These are phyloP conservation scores for Ciona savignyi DNA, from an alignment of 23 tunicate genomes.

Conservation along the genomic window DNA sequence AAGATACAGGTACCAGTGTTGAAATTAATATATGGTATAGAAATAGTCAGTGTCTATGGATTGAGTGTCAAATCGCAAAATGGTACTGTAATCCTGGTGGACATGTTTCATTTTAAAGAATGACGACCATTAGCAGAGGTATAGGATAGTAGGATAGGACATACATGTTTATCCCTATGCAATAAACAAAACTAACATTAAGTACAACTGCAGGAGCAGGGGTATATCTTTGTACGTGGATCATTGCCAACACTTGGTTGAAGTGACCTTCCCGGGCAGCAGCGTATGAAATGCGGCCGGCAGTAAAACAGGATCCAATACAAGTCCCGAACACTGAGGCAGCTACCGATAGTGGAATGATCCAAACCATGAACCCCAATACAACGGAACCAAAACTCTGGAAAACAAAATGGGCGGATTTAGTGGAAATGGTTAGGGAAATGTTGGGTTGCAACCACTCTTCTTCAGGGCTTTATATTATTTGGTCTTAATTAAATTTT, in stretches of 20 bases:
- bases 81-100: not conserved
- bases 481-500: too few species aligned
- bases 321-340: conserved; percentile 95
- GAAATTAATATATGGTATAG: too few species aligned
- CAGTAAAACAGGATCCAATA: conserved; percentile 93
- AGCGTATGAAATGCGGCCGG: conserved; percentile 76
- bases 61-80: not conserved
- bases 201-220: conserved; percentile 94
- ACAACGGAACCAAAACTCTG: conserved; percentile 61
- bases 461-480: too few species aligned
- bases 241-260: conserved; percentile 71
- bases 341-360: conserved; percentile 71
- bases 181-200: conserved; percentile 39
- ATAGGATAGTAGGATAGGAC: too few species aligned
- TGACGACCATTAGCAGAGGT: not conserved
- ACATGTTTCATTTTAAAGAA: not conserved
- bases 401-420: not conserved
- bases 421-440: too few species aligned
- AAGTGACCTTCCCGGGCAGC: conserved; percentile 95
- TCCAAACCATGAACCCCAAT: conserved; percentile 69
- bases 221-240: conserved; percentile 59
- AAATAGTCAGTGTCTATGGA: too few species aligned
- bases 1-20: too few species aligned
- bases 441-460: too few species aligned
- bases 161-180: not conserved